A percentile compares a stretch with the other conserved stretches of the same genome.
These are phyloP conservation scores for Anorthoa munda DNA, from an alignment of 2,888 invertebrate genomes.

Conservation along the genomic window DNA sequence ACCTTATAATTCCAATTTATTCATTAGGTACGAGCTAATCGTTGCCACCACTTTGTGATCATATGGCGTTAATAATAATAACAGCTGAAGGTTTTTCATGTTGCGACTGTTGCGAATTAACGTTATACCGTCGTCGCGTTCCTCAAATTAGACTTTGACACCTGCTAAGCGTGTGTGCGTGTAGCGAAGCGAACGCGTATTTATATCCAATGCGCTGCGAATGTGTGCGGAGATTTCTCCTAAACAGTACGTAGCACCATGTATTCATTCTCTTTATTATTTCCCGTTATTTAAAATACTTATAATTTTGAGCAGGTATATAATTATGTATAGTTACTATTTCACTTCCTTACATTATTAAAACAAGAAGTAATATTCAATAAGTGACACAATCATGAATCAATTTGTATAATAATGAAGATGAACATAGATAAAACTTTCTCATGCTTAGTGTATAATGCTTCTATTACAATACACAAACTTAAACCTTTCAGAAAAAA, in stretches of 20 bases:
- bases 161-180: constrained; percentile 80
- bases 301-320: background rate
- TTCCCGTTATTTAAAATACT: constrained; percentile 1
- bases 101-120: constrained; percentile 64
- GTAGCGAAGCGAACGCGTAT: constrained; percentile 73
- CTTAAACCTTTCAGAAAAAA: background rate
- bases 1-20: constrained; percentile 26
- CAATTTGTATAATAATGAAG: background rate
- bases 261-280: constrained; percentile 28
- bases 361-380: background rate
- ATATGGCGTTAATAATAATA: background rate
- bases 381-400: background rate
- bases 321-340: background rate
- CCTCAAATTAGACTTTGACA: constrained; percentile 88
- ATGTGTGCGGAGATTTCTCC: constrained; percentile 75
- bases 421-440: constrained; percentile 1
- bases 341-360: background rate
- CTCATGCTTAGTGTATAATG: background rate
- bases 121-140: constrained; percentile 71
- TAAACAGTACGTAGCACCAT: constrained; percentile 17
- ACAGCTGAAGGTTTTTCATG: constrained; percentile 16
- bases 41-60: background rate
- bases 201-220: constrained; percentile 73
- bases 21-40: constrained; percentile 8
- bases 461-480: background rate